Conservation (phyloP, 2,888 invertebrate species). For the Netelia inedita region DNA sequence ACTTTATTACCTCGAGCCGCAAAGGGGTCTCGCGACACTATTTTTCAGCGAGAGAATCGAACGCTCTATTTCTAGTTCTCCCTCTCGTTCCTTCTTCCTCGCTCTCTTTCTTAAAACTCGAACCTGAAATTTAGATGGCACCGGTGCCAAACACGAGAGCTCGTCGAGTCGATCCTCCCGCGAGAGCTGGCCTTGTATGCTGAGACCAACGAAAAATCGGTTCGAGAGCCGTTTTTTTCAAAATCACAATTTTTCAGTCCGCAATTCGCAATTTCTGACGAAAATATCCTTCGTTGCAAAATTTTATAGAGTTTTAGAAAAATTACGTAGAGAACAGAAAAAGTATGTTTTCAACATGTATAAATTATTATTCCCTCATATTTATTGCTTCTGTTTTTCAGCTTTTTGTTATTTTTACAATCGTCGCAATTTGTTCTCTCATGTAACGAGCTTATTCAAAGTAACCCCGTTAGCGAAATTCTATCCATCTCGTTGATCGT, state of each 20-base stretch:
- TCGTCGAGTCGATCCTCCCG: conserved; percentile 57
- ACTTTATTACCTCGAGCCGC: conserved; percentile 42
- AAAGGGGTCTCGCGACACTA: conserved; percentile 18
- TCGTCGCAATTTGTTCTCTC: not conserved
- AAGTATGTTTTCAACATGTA: not conserved
- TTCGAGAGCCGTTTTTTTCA: conserved; percentile 35
- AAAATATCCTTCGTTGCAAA: conserved; percentile 11
- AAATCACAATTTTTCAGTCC: conserved; percentile 30
- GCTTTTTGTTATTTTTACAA: not conserved
- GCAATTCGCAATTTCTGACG: not conserved
- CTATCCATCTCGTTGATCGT: not conserved
- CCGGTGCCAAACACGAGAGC: conserved; percentile 35
- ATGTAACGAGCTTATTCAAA: not conserved
- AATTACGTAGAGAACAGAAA: not conserved
- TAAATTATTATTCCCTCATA: not conserved
- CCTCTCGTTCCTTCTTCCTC: not conserved
- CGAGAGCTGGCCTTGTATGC: conserved; percentile 44
- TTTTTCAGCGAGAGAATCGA: conserved; percentile 49
- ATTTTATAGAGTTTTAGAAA: not conserved
- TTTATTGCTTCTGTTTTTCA: not conserved
- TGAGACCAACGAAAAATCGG: conserved; percentile 60
- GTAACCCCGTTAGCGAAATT: conserved; percentile 5
- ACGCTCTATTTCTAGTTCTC: conserved; percentile 18
- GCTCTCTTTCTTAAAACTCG: not conserved
- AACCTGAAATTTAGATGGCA: conserved; percentile 56